Conservation (phyloP, 2,113 vertebrate genomes). For the Apaloderma vittatum region DNA sequence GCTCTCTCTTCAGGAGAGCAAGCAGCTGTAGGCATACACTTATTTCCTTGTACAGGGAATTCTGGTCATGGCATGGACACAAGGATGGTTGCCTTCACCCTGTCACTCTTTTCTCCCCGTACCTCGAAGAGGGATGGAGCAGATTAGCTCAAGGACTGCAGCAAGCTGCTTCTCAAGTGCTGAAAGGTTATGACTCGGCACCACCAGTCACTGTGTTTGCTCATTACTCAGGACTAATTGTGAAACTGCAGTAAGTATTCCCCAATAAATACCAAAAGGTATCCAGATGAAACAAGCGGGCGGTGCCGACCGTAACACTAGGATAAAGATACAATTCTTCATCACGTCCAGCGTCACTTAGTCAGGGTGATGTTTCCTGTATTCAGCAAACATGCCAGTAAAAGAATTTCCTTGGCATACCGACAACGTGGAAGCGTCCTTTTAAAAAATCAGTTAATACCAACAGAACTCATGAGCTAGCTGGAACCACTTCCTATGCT, state of each 20-base stretch:
- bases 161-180: background rate
- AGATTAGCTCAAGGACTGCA: background rate
- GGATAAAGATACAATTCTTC: conserved; percentile 73
- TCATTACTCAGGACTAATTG: conserved; percentile 18
- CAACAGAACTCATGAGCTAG: conserved; percentile 73
- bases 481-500: conserved; percentile 77
- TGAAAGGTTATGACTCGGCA: conserved; percentile 34
- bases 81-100: background rate
- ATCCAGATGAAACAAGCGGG: conserved; percentile 17
- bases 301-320: background rate
- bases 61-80: background rate
- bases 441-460: conserved; percentile 79
- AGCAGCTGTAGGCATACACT: background rate
- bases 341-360: conserved; percentile 75
- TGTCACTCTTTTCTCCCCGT: background rate
- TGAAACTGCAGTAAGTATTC: background rate
- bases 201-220: background rate
- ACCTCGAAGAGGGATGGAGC: background rate
- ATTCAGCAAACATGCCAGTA: conserved; percentile 74
- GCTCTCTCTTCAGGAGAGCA: background rate
- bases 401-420: conserved; percentile 83
- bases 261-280: conserved; percentile 49
- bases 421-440: conserved; percentile 77
- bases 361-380: conserved; percentile 75
- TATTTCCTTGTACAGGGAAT: background rate